phyloP scores from a whole-genome alignment of 2,113 vertebrate species.

The Gallinago jamesoni region DNA sequence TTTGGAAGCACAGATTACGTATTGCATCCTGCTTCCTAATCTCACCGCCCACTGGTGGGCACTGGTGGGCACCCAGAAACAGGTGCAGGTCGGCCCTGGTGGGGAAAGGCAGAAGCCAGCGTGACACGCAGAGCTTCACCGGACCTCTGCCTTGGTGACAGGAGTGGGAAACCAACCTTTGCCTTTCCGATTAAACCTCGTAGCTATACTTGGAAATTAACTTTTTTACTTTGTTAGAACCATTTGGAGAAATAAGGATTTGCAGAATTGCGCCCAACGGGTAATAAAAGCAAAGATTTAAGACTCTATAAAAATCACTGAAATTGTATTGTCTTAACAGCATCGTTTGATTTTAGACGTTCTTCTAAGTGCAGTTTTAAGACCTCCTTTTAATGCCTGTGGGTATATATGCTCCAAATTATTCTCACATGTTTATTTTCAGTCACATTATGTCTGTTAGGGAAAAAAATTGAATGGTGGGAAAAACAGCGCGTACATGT shows the following conservation, averaged over 20 bases:
- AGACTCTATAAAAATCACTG: background rate
- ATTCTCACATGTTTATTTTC: background rate
- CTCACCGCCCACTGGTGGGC: background rate
- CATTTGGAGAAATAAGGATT: background rate
- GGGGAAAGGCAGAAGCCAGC: background rate
- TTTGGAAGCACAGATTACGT: background rate
- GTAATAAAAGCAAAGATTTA: background rate
- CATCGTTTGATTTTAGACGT: background rate
- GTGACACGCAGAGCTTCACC: background rate
- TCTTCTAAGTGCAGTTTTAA: background rate
- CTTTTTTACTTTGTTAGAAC: background rate
- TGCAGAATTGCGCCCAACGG: background rate
- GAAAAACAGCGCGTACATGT: background rate
- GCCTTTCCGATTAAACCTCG: background rate
- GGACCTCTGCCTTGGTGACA: background rate
- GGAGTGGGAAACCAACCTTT: background rate
- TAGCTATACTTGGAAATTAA: background rate
- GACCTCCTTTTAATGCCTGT: background rate
- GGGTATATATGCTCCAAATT: background rate
- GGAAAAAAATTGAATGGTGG: background rate
- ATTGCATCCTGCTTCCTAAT: background rate
- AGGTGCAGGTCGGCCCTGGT: fast-evolving
- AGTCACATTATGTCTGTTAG: background rate
- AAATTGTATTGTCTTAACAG: background rate
- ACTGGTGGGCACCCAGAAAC: background rate